Conservation (phyloP, 2,113 vertebrate species). For the Syngnathus floridae region DNA sequence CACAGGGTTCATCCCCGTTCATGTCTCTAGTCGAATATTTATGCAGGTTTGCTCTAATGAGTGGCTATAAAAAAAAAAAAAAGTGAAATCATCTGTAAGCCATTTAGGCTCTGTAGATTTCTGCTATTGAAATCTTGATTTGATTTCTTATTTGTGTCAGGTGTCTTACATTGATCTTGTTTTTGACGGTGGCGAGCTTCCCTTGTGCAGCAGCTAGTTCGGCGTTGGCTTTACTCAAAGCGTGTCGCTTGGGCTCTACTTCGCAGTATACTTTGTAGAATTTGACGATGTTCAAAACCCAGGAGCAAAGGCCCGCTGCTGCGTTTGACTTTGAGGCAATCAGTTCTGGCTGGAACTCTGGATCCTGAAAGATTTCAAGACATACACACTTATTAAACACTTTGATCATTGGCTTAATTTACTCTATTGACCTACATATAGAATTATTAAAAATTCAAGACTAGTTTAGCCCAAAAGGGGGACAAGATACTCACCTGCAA, state of each 20-base stretch:
- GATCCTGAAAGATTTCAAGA: constrained; percentile 68
- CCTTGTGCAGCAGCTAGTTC: constrained; percentile 85
- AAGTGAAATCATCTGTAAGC: too few species aligned
- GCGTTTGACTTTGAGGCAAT: constrained; percentile 83
- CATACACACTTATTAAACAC: background rate
- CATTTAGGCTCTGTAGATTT: too few species aligned
- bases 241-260: constrained; percentile 90
- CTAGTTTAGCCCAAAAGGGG: background rate
- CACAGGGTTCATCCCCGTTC: constrained; percentile 2
- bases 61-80: too few species aligned
- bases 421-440: too few species aligned
- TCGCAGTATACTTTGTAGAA: constrained; percentile 86
- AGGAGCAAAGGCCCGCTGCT: constrained; percentile 89
- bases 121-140: background rate
- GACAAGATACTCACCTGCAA: constrained; percentile 60
- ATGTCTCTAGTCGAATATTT: background rate
- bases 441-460: background rate
- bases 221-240: constrained; percentile 77
- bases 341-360: constrained; percentile 81
- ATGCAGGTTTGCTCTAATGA: background rate
- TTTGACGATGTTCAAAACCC: constrained; percentile 87
- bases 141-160: background rate
- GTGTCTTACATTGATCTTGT: constrained; percentile 82
- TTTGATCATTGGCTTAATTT: too few species aligned
- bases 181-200: constrained; percentile 80